Evolutionary conservation across 2,797 vertebrate genomes (phyloP).

Genomic region (Lophotriccus pileatus): DNA sequence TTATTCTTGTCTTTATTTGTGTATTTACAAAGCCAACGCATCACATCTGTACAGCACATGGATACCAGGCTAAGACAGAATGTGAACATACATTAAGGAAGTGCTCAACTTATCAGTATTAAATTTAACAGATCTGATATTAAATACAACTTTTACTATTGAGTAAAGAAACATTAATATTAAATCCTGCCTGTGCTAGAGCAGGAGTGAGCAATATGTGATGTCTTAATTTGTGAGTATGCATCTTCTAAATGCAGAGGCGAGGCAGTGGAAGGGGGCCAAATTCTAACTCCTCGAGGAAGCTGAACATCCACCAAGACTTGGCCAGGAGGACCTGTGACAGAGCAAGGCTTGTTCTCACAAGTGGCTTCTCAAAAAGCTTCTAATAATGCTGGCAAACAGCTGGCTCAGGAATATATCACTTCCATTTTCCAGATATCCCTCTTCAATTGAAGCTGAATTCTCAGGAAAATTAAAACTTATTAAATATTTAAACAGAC

Average conservation of each 20-base stretch:
- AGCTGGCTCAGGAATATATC: neutral
- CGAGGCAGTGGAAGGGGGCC: accelerated
- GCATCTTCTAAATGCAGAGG: neutral
- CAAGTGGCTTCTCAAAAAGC: neutral
- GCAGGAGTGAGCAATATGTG: neutral
- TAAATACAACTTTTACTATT: neutral
- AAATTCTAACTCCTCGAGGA: neutral
- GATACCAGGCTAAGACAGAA: neutral
- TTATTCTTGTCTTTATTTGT: neutral
- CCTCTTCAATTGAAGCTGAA: neutral
- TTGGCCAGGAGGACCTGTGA: neutral
- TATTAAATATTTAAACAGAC: neutral
- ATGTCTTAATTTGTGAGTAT: neutral
- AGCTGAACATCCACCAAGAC: neutral
- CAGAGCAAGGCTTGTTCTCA: neutral
- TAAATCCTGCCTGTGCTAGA: neutral
- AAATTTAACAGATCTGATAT: neutral
- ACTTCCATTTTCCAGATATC: neutral
- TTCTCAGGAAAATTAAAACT: neutral
- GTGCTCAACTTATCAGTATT: neutral
- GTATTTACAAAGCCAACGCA: neutral
- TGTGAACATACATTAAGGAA: neutral
- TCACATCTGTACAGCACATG: neutral
- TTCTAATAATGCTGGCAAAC: neutral
- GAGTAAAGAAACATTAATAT: neutral